Evolutionary conservation across 2,113 vertebrate species (phyloP).

Genomic region (Tyto alba): DNA sequence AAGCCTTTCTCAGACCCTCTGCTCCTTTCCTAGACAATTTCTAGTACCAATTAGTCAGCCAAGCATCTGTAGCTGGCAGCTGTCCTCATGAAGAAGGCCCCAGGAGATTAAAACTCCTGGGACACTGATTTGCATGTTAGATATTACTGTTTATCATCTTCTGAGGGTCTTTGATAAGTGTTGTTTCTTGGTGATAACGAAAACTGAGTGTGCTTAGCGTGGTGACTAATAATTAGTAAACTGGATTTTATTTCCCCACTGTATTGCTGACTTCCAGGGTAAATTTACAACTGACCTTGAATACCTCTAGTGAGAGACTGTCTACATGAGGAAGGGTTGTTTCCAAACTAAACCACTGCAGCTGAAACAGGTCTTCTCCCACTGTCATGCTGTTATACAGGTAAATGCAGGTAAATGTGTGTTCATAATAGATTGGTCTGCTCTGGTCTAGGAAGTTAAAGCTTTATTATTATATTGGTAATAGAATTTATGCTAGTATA

Average conservation of each 20-base stretch:
- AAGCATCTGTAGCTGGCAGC: slow-evolving; percentile 4
- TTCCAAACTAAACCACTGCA: background rate
- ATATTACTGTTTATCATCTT: slow-evolving; percentile 3
- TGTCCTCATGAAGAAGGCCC: background rate
- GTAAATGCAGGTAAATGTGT: too few relatives aligned
- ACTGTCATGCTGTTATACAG: background rate
- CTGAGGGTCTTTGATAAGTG: background rate
- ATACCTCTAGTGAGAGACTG: background rate
- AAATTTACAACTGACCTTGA: background rate
- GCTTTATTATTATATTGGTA: background rate
- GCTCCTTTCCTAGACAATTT: background rate
- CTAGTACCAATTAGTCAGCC: background rate
- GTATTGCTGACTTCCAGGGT: background rate
- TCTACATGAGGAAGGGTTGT: background rate
- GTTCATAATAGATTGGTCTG: background rate
- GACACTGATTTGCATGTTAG: background rate
- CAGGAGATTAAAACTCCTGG: background rate
- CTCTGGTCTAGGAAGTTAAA: background rate
- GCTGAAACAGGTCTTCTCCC: background rate
- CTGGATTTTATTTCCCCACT: background rate
- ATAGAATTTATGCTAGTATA: background rate
- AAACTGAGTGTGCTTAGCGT: background rate
- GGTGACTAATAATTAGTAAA: background rate
- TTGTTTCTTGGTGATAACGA: background rate
- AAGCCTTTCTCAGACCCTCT: background rate